phyloP scores from a whole-genome alignment of 2,797 vertebrate genomes.

The Psittacula derbiana region DNA sequence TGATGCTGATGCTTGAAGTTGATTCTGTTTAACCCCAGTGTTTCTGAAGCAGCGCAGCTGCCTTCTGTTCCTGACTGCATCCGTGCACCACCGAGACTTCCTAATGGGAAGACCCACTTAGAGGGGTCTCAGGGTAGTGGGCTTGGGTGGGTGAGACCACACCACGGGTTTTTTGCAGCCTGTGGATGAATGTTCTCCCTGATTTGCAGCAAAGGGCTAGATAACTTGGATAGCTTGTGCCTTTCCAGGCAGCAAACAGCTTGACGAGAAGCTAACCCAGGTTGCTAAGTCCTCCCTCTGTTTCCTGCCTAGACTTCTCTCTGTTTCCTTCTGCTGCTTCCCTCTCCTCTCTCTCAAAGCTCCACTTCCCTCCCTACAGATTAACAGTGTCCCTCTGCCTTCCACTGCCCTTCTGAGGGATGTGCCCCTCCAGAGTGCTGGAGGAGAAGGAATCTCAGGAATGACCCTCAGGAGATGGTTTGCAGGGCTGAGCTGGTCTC shows the following conservation, averaged over 20 bases:
- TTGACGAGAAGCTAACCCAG: conserved; percentile 7
- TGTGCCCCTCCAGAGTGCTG: background rate
- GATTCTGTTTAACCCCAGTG: conserved; percentile 1
- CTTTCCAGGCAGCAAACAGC: background rate
- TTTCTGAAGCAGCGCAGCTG: conserved; percentile 10
- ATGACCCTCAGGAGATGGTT: background rate
- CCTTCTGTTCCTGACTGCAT: background rate
- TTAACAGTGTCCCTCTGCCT: background rate
- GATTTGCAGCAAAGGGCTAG: background rate
- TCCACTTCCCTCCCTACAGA: background rate
- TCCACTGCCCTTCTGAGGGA: background rate
- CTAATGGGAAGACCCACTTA: background rate
- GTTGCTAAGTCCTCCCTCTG: background rate
- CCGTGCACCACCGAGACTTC: background rate
- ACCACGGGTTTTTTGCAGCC: background rate
- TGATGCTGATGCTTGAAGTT: background rate
- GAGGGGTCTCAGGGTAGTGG: background rate
- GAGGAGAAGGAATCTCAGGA: background rate
- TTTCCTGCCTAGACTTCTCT: conserved; percentile 3
- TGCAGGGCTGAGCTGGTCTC: background rate
- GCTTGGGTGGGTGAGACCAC: background rate
- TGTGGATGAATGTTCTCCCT: background rate
- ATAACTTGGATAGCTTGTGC: background rate
- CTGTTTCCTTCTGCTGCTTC: conserved; percentile 23
- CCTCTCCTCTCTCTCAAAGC: background rate